These are phyloP conservation scores for Hyphantria cunea DNA, from an alignment of 1,140 invertebrate genomes.

Conservation along the genomic window DNA sequence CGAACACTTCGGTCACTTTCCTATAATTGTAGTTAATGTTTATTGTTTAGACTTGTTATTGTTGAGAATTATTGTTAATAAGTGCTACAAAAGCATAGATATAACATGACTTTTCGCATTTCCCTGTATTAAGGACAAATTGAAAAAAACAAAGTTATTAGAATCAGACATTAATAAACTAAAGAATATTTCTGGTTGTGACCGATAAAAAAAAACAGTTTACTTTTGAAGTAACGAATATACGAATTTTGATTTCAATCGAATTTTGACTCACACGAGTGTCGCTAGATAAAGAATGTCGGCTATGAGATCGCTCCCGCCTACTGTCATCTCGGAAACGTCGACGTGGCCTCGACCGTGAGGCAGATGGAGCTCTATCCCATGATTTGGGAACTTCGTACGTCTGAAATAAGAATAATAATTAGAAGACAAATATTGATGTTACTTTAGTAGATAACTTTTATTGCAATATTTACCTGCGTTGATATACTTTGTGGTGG, in stretches of 20 bases:
- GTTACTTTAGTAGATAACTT: neutral
- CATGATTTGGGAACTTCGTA: slow-evolving; percentile 74
- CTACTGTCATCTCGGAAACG: slow-evolving; percentile 56
- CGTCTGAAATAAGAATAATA: slow-evolving; percentile 57
- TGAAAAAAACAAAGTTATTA: too few relatives aligned
- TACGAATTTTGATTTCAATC: too few relatives aligned
- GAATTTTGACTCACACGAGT: slow-evolving; percentile 79
- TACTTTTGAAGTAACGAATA: too few relatives aligned
- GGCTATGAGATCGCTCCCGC: slow-evolving; percentile 83
- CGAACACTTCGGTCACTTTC: slow-evolving; percentile 71
- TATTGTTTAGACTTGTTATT: too few relatives aligned
- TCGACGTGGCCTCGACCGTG: slow-evolving; percentile 55
- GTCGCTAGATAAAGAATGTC: slow-evolving; percentile 85
- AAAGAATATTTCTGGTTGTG: too few relatives aligned
- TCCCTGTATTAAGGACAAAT: too few relatives aligned
- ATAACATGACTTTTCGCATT: too few relatives aligned
- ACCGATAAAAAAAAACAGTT: too few relatives aligned
- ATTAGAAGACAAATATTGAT: neutral
- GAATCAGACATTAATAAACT: too few relatives aligned
- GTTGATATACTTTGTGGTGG: slow-evolving; percentile 93
- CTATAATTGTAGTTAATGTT: slow-evolving; percentile 31
- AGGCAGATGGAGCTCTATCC: slow-evolving; percentile 55
- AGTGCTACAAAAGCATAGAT: too few relatives aligned
- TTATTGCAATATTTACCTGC: slow-evolving; percentile 84
- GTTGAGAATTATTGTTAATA: too few relatives aligned